A percentile compares a stretch with the other conserved stretches of the same genome.
These are phyloP conservation scores for Scelioninae gen. 2 DNA, from an alignment of 2,888 invertebrate species.

Conservation along the genomic window DNA sequence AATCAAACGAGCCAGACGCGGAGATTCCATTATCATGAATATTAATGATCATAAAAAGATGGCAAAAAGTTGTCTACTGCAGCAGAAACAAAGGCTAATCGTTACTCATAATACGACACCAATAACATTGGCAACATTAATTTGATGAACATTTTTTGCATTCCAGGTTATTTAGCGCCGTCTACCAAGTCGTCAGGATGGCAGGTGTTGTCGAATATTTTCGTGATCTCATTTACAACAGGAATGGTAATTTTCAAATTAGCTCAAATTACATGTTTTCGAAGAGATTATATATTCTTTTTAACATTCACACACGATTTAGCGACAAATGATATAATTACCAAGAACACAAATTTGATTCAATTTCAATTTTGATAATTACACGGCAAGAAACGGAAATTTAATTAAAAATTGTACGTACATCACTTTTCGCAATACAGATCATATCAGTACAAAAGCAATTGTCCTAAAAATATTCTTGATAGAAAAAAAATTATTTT, in stretches of 20 bases:
- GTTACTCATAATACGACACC: constrained; percentile 2
- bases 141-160: constrained; percentile 39
- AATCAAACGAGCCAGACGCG: constrained; percentile 11
- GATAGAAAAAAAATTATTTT: too few species aligned
- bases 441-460: too few species aligned
- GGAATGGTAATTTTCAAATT: constrained; percentile 65
- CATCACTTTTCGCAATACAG: too few species aligned
- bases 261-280: neutral
- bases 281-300: too few species aligned
- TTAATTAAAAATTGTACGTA: too few species aligned
- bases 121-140: constrained; percentile 17
- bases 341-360: too few species aligned
- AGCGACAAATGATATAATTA: too few species aligned
- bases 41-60: constrained; percentile 28
- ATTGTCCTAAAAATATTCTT: too few species aligned
- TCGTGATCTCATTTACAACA: constrained; percentile 69
- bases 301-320: too few species aligned
- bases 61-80: constrained; percentile 36
- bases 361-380: too few species aligned
- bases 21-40: constrained; percentile 33
- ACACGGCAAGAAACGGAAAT: too few species aligned
- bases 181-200: constrained; percentile 63
- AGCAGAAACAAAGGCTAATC: constrained; percentile 21
- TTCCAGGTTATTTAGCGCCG: constrained; percentile 54
- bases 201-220: constrained; percentile 70